These are phyloP conservation scores for Drosophila infuscata DNA, from an alignment of 2,888 invertebrate genomes.

Conservation along the genomic window DNA sequence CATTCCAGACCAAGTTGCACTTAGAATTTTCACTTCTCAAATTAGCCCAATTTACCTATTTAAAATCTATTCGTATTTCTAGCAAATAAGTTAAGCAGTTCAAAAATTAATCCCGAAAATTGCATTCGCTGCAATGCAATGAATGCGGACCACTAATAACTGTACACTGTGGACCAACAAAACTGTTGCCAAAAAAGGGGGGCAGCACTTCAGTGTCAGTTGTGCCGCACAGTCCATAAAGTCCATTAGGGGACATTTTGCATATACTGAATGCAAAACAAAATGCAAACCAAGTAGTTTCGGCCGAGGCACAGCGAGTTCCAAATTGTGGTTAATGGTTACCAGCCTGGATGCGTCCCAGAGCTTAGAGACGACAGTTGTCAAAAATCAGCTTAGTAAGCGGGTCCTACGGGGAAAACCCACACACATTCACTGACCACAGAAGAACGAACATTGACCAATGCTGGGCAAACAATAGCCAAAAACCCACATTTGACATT, in stretches of 20 bases:
- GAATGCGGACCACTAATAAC: conserved; percentile 40
- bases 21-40: not conserved
- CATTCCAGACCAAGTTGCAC: not conserved
- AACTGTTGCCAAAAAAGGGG: conserved; percentile 28
- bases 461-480: conserved; percentile 14
- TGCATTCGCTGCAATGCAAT: conserved; percentile 17
- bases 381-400: conserved; percentile 51
- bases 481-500: not conserved
- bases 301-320: conserved; percentile 20
- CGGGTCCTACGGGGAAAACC: not conserved
- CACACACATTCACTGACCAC: conserved; percentile 19
- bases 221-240: conserved; percentile 40
- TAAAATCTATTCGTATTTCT: not conserved
- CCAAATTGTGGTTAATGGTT: conserved; percentile 63
- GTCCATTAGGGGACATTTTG: conserved; percentile 76
- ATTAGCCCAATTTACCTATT: not conserved
- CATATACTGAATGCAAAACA: conserved; percentile 52
- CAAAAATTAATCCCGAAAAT: conserved; percentile 13
- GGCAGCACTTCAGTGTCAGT: conserved; percentile 31
- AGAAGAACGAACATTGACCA: conserved; percentile 5
- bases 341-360: conserved; percentile 25
- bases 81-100: not conserved
- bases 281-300: conserved; percentile 18
- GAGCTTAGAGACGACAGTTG: conserved; percentile 45
- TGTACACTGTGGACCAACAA: conserved; percentile 16